phyloP scores from a whole-genome alignment of 2,797 vertebrate genomes.

The Sebastes hubbsi region DNA sequence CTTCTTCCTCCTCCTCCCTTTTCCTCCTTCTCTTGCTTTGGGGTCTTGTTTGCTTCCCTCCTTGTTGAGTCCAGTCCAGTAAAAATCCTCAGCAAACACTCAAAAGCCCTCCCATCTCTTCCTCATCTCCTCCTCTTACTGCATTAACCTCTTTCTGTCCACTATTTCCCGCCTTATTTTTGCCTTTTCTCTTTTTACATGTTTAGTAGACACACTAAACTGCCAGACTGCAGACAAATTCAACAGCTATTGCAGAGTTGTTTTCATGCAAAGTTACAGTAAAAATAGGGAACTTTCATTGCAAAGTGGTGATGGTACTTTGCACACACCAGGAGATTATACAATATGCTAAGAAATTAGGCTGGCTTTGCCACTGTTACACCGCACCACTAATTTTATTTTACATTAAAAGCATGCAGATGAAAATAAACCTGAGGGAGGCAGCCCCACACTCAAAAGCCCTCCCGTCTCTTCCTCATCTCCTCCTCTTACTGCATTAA shows the following conservation, averaged over 20 bases:
- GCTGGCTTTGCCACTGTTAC: not conserved
- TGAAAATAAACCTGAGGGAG: too few species aligned
- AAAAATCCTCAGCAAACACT: slow-evolving; percentile 27
- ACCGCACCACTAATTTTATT: not conserved
- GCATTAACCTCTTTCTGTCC: not conserved
- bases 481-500: too few species aligned
- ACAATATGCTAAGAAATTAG: not conserved
- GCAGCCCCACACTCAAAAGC: too few species aligned
- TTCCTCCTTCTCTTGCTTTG: slow-evolving; percentile 42
- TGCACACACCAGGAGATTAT: not conserved
- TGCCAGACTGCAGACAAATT: not conserved
- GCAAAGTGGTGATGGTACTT: not conserved
- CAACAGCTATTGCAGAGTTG: slow-evolving; percentile 5
- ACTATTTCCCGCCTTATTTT: slow-evolving; percentile 16
- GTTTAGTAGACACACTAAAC: not conserved
- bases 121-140: not conserved
- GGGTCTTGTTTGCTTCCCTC: slow-evolving; percentile 47
- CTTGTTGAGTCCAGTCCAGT: slow-evolving; percentile 20
- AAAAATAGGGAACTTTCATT: not conserved
- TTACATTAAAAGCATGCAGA: not conserved
- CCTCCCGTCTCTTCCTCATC: too few species aligned
- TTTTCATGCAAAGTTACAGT: slow-evolving; percentile 4
- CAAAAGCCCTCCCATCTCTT: slow-evolving; percentile 21
- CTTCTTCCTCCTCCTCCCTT: slow-evolving; percentile 47
- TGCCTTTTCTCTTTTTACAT: slow-evolving; percentile 1